Conservation (phyloP, 2,113 vertebrate genomes). For the Argyrosomus japonicus region DNA sequence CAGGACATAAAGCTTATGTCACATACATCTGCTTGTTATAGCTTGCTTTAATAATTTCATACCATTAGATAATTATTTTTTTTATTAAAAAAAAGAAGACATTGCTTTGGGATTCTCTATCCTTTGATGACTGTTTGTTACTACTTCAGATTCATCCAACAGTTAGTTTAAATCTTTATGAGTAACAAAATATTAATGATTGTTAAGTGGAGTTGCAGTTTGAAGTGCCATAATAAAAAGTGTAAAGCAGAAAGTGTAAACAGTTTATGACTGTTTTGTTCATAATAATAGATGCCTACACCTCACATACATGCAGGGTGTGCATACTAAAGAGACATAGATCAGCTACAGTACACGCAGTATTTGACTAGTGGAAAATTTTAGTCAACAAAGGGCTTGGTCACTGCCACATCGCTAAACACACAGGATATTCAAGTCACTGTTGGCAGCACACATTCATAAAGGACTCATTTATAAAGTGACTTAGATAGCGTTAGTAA, state of each 20-base stretch:
- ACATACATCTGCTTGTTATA: not conserved
- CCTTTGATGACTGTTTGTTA: not conserved
- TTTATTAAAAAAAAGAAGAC: not conserved
- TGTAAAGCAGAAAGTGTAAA: not conserved
- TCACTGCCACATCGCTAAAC: constrained; percentile 55
- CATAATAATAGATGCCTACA: not conserved
- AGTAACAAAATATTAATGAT: not conserved
- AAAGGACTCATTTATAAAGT: fast-evolving
- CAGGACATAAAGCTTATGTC: too few relatives aligned
- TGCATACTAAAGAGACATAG: not conserved
- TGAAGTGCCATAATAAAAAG: not conserved
- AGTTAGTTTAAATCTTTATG: not conserved
- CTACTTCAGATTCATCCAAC: not conserved
- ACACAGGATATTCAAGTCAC: not conserved
- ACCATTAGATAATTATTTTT: not conserved
- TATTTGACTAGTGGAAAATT: constrained; percentile 39
- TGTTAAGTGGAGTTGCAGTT: not conserved
- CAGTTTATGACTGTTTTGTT: not conserved
- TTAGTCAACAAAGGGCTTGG: constrained; percentile 48
- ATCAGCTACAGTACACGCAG: not conserved
- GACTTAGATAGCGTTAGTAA: not conserved
- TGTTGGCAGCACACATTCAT: not conserved
- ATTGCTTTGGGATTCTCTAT: not conserved
- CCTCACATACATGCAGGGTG: not conserved
- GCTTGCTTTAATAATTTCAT: not conserved